Evolutionary conservation across 1,140 invertebrate genomes (phyloP), one percentile per base, ranked within the genome.

Genomic region (Zaprionus lachaisei): DNA sequence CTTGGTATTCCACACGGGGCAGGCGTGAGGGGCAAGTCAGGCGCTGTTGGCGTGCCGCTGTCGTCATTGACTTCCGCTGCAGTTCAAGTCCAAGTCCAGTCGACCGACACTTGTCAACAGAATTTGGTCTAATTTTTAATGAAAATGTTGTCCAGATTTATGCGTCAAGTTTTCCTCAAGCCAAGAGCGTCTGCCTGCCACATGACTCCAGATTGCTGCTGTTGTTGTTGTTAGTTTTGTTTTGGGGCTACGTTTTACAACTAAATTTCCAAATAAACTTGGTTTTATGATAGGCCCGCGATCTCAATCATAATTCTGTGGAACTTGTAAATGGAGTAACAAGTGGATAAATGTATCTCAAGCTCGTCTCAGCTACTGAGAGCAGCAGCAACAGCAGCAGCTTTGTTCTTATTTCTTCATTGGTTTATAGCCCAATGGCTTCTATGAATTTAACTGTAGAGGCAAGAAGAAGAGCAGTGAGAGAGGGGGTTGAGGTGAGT

Each of bases 241-340:
- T 58, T 63, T 74, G 77, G 78, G 83, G 79, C 83, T 79, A 68
- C 34, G 57, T 77, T 89, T 82, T 90, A 90, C 85, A 90, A 85
- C 81, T 80, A 85, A 82, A 90, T 90, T 90, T 91, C 86, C 79
- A 91, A 91, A 85, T 90, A 86, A 90, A 89, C 77, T 72, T 70
- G 80, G 77, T 90, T 87, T 90, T 90, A 89, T 83, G 83, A 85
- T 79, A 67, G 65, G 69, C 63, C 37, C 54, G 66, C 81, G 87
- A 91, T 91, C 82, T 92, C 90, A 91, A 91, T 91, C 90, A 78
- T 83, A 77, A 75, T 91, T 91, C 90, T 75, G 24, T 60, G 62
- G 83, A 91, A 91, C 83, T 91, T 91, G 90, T 91, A 91, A 91
- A 77, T 91, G 82, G 84, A 91, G 90, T 91, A 91, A 91, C 90